Percentiles rank a stretch among this genome's conserved stretches.
These are phyloP conservation scores for Drosophila saltans DNA, from an alignment of 1,140 invertebrate genomes.

Conservation along the genomic window DNA sequence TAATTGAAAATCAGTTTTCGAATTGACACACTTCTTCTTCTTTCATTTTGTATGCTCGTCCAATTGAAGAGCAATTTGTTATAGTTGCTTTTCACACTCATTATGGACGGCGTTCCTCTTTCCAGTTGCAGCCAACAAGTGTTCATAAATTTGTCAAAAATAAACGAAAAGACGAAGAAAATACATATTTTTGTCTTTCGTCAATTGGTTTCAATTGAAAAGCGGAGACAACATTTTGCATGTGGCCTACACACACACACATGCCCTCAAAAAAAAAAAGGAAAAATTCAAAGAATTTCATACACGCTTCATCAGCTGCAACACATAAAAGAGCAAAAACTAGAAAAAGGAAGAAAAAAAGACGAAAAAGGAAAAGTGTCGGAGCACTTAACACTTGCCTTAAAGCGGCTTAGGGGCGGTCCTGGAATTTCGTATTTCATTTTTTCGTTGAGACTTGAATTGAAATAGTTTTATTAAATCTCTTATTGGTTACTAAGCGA, in stretches of 20 bases:
- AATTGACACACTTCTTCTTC: background rate
- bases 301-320: conserved; percentile 17
- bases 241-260: conserved; percentile 14
- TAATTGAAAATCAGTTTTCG: background rate
- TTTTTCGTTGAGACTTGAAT: conserved; percentile 2
- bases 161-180: background rate
- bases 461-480: conserved; percentile 2
- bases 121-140: conserved; percentile 1
- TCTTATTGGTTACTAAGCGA: conserved; percentile 6
- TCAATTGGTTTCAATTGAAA: conserved; percentile 25
- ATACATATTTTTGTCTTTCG: conserved; percentile 14
- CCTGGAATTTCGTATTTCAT: background rate
- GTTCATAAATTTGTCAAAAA: conserved; percentile 16
- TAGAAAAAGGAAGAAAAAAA: background rate
- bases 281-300: conserved; percentile 20
- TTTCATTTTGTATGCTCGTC: background rate
- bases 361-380: conserved; percentile 15
- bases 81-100: conserved; percentile 13
- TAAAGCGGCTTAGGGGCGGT: conserved; percentile 15
- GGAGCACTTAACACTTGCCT: conserved; percentile 20
- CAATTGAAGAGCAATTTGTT: conserved; percentile 1
- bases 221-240: conserved; percentile 9
- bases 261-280: background rate
- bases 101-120: background rate
- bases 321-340: conserved; percentile 18